Evolutionary conservation across 1,140 invertebrate genomes (phyloP).

Genomic region (Zaprionus vittiger): DNA sequence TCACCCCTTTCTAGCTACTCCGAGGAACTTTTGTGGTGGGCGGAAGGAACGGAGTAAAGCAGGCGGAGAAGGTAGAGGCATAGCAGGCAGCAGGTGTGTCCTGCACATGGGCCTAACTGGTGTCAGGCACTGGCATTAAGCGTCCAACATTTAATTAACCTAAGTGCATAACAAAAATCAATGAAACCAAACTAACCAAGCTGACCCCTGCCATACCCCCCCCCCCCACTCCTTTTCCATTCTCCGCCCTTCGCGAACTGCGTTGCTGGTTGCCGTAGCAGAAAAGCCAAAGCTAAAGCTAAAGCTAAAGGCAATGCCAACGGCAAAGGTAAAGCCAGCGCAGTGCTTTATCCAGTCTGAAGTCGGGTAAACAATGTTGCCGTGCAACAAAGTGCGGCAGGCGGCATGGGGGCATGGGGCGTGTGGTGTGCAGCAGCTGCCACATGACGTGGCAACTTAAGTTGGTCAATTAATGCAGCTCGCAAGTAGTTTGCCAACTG

Average conservation of each 20-base stretch:
- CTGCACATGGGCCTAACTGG: neutral
- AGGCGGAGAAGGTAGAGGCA: neutral
- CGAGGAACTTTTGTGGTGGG: too few species aligned
- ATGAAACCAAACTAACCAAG: constrained; percentile 27
- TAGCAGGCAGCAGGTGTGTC: neutral
- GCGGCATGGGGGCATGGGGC: neutral
- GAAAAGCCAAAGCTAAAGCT: neutral
- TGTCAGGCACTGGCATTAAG: neutral
- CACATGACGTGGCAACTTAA: constrained; percentile 4
- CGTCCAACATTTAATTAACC: constrained; percentile 72
- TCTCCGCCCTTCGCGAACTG: too few species aligned
- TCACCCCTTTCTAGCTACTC: neutral
- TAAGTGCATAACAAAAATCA: constrained; percentile 70
- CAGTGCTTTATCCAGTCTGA: neutral
- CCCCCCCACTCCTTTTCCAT: neutral
- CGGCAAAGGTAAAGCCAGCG: neutral
- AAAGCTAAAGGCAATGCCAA: neutral
- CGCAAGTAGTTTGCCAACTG: neutral
- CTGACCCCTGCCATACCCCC: neutral
- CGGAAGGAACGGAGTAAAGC: too few species aligned
- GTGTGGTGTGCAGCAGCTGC: neutral
- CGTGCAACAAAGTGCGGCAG: neutral
- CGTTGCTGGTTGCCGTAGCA: neutral
- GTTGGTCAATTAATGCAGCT: constrained; percentile 10
- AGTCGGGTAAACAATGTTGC: constrained; percentile 2